Percentiles rank a stretch among this genome's conserved stretches.
Conservation (phyloP, 2,888 invertebrate species). For the Caradrina kadenii region DNA sequence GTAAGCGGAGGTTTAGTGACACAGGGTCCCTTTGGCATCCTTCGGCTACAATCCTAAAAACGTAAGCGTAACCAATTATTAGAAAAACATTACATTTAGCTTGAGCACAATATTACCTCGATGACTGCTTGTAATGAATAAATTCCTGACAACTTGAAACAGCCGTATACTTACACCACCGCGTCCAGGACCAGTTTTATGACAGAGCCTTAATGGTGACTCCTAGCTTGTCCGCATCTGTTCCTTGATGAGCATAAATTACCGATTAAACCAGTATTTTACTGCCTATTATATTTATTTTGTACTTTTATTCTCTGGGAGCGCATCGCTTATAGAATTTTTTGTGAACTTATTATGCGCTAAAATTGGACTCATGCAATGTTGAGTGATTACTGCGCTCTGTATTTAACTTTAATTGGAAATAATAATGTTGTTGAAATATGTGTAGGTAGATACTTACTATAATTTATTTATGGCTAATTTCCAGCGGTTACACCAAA, state of each 20-base stretch:
- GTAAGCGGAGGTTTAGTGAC: too few relatives aligned
- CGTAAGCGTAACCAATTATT: too few relatives aligned
- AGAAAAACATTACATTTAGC: too few relatives aligned
- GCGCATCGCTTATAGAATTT: constrained; percentile 48
- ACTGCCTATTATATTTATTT: constrained; percentile 71
- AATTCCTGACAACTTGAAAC: constrained; percentile 6
- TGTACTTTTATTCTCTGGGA: constrained; percentile 60
- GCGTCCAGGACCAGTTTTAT: constrained; percentile 79
- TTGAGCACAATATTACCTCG: neutral
- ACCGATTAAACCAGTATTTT: constrained; percentile 72
- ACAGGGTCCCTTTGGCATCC: too few relatives aligned
- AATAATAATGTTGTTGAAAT: constrained; percentile 36
- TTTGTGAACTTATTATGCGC: constrained; percentile 49
- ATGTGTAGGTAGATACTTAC: neutral
- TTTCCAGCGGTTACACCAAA: too few relatives aligned
- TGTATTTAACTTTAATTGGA: constrained; percentile 38
- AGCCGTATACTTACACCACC: constrained; percentile 69
- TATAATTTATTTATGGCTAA: too few relatives aligned
- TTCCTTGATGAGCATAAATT: constrained; percentile 79
- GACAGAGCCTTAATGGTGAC: constrained; percentile 77
- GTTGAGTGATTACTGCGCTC: constrained; percentile 41
- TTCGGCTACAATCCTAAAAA: too few relatives aligned
- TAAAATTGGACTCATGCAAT: constrained; percentile 48
- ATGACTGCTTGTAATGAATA: neutral
- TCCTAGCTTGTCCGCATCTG: constrained; percentile 76